A percentile compares a stretch with the other conserved stretches of the same genome.
These are phyloP conservation scores for Eilema depressum DNA, from an alignment of 2,888 invertebrate species.

Conservation along the genomic window DNA sequence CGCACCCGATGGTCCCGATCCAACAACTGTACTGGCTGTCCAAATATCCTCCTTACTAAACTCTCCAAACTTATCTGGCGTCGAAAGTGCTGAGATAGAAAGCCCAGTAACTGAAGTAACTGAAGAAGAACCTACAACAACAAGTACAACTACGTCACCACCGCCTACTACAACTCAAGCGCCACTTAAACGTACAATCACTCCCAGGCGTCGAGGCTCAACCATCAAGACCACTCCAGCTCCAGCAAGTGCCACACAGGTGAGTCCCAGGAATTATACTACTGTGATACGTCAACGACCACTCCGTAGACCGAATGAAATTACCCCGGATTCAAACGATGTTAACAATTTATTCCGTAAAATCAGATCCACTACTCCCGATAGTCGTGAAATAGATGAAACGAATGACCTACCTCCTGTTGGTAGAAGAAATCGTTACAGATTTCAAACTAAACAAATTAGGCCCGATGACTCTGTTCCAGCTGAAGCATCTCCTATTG, in stretches of 20 bases:
- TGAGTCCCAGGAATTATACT: constrained; percentile 86
- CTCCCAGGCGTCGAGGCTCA: constrained; percentile 68
- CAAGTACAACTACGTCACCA: constrained; percentile 59
- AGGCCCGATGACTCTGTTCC: constrained; percentile 71
- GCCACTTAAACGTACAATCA: constrained; percentile 58
- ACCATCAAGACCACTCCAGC: constrained; percentile 64
- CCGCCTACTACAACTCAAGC: constrained; percentile 56
- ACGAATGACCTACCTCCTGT: no score
- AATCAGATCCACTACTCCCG: constrained; percentile 82
- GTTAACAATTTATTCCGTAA: constrained; percentile 65
- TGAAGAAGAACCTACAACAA: constrained; percentile 60
- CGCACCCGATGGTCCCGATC: constrained; percentile 66
- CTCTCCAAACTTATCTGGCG: constrained; percentile 60
- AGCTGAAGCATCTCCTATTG: constrained; percentile 74
- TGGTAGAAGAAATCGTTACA: constrained; percentile 65
- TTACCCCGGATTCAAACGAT: constrained; percentile 73
- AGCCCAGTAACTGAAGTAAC: constrained; percentile 13
- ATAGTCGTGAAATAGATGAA: constrained; percentile 75
- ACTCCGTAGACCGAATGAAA: constrained; percentile 74
- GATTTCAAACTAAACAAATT: constrained; percentile 56
- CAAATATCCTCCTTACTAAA: constrained; percentile 82
- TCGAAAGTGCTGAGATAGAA: constrained; percentile 49
- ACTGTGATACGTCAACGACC: constrained; percentile 79
- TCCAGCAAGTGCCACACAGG: constrained; percentile 76
- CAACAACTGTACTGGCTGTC: constrained; percentile 78